phyloP scores from a whole-genome alignment of 2,888 invertebrate genomes.

The Myathropa florea region DNA sequence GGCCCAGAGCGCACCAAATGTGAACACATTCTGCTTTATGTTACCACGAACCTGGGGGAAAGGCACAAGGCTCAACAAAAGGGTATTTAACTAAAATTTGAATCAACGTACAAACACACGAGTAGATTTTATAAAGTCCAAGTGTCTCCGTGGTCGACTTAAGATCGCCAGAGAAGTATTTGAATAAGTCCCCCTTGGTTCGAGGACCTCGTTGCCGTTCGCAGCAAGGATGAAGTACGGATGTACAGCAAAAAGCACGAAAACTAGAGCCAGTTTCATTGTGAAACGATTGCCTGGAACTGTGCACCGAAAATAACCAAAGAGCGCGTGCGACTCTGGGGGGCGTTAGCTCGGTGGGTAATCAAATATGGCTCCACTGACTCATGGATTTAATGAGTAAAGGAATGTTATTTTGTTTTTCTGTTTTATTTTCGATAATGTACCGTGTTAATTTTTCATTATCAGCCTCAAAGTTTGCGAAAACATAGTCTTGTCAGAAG shows the following conservation, averaged over 20 bases:
- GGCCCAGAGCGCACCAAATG: slow-evolving; percentile 85
- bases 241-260: not conserved
- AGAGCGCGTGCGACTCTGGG: not conserved
- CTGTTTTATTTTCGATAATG: not conserved
- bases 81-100: not conserved
- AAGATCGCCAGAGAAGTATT: not conserved
- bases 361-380: not conserved
- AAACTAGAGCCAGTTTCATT: not conserved
- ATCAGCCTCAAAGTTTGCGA: not conserved
- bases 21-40: slow-evolving; percentile 85
- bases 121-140: slow-evolving; percentile 74
- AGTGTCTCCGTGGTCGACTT: slow-evolving; percentile 72
- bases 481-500: not conserved
- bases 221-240: not conserved
- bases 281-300: not conserved
- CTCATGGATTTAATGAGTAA: not conserved
- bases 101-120: slow-evolving; percentile 74
- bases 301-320: not conserved
- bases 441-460: not conserved
- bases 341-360: not conserved
- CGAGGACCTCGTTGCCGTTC: not conserved
- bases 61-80: not conserved
- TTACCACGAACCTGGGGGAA: slow-evolving; percentile 85
- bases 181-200: not conserved
- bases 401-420: not conserved